Conservation (phyloP, 2,113 vertebrate genomes). For the Dipodomys spectabilis region DNA sequence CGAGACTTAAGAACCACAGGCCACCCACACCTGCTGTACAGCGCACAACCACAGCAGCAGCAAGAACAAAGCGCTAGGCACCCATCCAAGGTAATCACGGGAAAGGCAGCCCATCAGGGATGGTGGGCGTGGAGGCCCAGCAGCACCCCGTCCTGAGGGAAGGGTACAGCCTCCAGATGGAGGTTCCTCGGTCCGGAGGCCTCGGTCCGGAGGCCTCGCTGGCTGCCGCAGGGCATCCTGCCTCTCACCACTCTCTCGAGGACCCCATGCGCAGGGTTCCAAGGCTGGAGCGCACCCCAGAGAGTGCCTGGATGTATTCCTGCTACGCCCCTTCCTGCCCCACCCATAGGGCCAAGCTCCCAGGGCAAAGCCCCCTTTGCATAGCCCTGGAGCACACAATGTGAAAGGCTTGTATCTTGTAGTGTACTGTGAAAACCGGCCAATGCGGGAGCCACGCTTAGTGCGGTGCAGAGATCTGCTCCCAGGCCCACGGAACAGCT, state of each 20-base stretch:
- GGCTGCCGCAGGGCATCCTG: accelerated
- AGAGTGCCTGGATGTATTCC: accelerated
- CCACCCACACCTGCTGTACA: accelerated
- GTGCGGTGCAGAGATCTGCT: neutral
- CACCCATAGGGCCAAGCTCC: neutral
- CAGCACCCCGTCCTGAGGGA: accelerated
- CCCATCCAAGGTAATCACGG: accelerated
- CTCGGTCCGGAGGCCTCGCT: too few relatives aligned
- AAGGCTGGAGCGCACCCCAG: accelerated
- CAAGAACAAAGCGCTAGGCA: accelerated
- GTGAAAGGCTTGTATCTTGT: accelerated
- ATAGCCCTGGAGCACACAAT: neutral
- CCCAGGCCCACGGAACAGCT: accelerated
- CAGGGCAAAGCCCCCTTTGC: neutral
- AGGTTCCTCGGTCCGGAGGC: neutral
- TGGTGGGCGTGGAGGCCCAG: accelerated
- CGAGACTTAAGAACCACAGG: neutral
- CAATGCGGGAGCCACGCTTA: too few relatives aligned
- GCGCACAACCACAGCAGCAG: accelerated
- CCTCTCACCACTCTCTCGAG: accelerated
- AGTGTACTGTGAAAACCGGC: accelerated
- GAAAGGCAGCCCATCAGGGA: accelerated
- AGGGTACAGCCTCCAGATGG: accelerated
- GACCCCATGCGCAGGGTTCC: accelerated
- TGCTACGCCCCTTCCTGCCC: too few relatives aligned